Conservation (phyloP, 2,888 invertebrate genomes). For the Acholoe squamosa region DNA sequence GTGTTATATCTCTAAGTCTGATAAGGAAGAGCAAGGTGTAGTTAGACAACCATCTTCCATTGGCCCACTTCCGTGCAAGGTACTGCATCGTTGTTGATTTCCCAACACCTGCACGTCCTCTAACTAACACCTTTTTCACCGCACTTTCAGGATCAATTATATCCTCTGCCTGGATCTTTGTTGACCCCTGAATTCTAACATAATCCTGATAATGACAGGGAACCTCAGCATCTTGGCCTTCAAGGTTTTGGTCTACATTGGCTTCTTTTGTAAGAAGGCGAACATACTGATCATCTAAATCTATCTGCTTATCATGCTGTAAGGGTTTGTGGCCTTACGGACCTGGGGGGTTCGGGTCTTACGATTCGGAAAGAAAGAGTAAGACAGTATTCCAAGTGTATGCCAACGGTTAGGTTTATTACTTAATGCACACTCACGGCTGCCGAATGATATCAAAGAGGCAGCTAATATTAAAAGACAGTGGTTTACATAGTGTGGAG, state of each 20-base stretch:
- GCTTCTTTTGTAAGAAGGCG: neutral
- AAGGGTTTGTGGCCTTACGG: no score
- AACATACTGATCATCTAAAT: neutral
- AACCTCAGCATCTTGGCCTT: neutral
- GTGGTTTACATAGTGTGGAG: no score
- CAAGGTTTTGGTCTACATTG: neutral
- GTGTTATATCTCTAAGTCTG: neutral
- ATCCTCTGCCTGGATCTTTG: neutral
- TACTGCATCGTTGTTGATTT: slow-evolving; percentile 3
- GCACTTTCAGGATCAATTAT: neutral
- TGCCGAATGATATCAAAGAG: no score
- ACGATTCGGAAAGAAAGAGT: no score
- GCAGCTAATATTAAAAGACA: no score
- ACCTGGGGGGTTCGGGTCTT: no score
- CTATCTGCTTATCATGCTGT: neutral
- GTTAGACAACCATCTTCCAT: neutral
- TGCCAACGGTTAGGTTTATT: no score
- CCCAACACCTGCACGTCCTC: neutral
- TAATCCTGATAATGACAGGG: slow-evolving; percentile 1
- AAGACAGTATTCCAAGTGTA: no score
- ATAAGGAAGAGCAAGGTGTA: neutral
- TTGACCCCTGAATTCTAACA: neutral
- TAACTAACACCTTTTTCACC: neutral
- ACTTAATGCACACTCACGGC: no score
- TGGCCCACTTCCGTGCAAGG: neutral